These are phyloP conservation scores for Excalfactoria chinensis DNA, from an alignment of 2,113 vertebrate species.

Conservation along the genomic window DNA sequence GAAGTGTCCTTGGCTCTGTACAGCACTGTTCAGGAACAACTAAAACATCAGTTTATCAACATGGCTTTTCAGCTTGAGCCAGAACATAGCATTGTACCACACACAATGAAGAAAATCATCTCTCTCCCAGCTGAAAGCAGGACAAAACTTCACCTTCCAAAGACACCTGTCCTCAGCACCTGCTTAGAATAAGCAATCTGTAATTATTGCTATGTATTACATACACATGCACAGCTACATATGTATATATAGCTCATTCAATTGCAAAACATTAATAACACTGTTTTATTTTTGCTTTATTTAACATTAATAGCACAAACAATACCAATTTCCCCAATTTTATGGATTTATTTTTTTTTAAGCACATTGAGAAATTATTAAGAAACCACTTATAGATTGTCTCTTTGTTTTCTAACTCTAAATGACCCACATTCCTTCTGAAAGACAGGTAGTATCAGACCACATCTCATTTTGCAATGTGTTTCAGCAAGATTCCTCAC, in stretches of 20 bases:
- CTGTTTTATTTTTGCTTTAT: not conserved
- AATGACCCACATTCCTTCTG: constrained; percentile 12
- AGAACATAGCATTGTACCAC: too few relatives aligned
- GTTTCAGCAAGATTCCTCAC: not conserved
- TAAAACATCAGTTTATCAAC: too few relatives aligned
- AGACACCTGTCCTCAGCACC: not conserved
- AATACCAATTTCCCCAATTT: not conserved
- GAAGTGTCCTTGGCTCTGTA: too few relatives aligned
- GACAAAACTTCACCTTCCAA: not conserved
- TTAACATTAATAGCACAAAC: not conserved
- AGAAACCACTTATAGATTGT: not conserved
- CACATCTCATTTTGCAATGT: not conserved
- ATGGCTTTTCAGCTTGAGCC: too few relatives aligned
- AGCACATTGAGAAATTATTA: not conserved
- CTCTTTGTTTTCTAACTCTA: not conserved
- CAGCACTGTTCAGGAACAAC: too few relatives aligned
- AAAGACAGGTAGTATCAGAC: not conserved
- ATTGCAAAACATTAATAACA: not conserved
- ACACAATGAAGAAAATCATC: too few relatives aligned
- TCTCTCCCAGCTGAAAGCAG: too few relatives aligned
- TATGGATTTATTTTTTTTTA: too few relatives aligned
- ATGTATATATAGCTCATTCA: not conserved
- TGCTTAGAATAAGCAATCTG: not conserved
- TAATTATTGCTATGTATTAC: not conserved
- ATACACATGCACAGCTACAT: fast-evolving